A percentile compares a stretch with the other conserved stretches of the same genome.
Conservation (phyloP, 2,797 vertebrate genomes). For the Chelmon rostratus region DNA sequence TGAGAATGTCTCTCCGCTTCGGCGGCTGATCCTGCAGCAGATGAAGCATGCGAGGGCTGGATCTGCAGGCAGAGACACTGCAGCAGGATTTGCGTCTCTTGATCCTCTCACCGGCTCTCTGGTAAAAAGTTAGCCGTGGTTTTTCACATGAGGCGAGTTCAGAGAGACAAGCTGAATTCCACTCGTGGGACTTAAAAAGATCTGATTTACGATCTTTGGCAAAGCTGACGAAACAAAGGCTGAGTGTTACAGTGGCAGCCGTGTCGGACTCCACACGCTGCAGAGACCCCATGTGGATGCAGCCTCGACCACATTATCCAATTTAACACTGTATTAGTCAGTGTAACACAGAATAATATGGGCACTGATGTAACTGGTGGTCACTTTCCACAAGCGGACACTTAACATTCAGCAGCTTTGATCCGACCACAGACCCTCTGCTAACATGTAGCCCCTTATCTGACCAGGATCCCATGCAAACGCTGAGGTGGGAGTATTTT, state of each 20-base stretch:
- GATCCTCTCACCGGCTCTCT: constrained; percentile 9
- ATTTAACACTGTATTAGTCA: constrained; percentile 20
- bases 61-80: constrained; percentile 12
- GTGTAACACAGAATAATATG: constrained; percentile 12
- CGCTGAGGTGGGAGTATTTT: constrained; percentile 9
- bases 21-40: constrained; percentile 19
- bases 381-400: constrained; percentile 25
- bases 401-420: constrained; percentile 32
- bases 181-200: not conserved
- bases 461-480: constrained; percentile 24
- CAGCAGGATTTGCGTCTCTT: constrained; percentile 15
- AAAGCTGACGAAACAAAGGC: not conserved
- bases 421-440: not conserved
- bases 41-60: constrained; percentile 19
- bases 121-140: not conserved
- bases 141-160: not conserved
- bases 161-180: not conserved
- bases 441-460: constrained; percentile 11
- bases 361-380: constrained; percentile 28
- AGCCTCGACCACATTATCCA: constrained; percentile 18
- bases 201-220: not conserved
- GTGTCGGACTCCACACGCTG: constrained; percentile 19
- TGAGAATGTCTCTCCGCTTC: not conserved
- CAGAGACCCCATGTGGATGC: constrained; percentile 44
- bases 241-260: not conserved